phyloP scores from a whole-genome alignment of 2,888 invertebrate genomes.

The Odontothrips loti region DNA sequence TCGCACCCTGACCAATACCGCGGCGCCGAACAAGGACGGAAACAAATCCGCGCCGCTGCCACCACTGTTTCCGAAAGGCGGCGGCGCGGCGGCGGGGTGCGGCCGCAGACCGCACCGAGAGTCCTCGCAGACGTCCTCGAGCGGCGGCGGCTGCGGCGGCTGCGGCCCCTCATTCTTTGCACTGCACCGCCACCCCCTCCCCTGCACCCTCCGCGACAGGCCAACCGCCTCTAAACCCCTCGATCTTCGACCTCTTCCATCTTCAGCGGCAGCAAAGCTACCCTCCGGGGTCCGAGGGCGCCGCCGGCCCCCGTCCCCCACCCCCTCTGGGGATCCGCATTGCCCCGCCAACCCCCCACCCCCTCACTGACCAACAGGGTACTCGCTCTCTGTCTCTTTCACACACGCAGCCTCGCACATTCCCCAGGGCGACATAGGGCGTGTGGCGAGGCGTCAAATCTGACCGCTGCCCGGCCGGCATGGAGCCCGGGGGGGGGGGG shows the following conservation, averaged over 20 bases:
- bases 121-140: neutral
- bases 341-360: neutral
- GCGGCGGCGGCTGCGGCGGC: neutral
- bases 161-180: neutral
- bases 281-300: neutral
- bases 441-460: too few relatives aligned
- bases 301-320: neutral
- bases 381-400: too few relatives aligned
- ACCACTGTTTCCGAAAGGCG: too few relatives aligned
- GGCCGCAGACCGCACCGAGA: too few relatives aligned
- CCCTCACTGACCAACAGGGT: neutral
- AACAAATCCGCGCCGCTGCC: too few relatives aligned
- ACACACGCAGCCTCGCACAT: too few relatives aligned
- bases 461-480: too few relatives aligned
- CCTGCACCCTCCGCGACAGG: neutral
- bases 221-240: neutral
- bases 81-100: too few relatives aligned
- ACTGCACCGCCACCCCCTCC: neutral
- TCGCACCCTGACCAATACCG: neutral
- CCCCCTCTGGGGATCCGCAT: neutral
- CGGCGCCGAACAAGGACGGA: neutral
- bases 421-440: too few relatives aligned
- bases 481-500: too few relatives aligned
- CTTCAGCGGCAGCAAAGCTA: neutral
- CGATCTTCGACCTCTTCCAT: constrained; percentile 5